phyloP scores from a whole-genome alignment of 2,888 invertebrate genomes.

The Cheilosia pagana region DNA sequence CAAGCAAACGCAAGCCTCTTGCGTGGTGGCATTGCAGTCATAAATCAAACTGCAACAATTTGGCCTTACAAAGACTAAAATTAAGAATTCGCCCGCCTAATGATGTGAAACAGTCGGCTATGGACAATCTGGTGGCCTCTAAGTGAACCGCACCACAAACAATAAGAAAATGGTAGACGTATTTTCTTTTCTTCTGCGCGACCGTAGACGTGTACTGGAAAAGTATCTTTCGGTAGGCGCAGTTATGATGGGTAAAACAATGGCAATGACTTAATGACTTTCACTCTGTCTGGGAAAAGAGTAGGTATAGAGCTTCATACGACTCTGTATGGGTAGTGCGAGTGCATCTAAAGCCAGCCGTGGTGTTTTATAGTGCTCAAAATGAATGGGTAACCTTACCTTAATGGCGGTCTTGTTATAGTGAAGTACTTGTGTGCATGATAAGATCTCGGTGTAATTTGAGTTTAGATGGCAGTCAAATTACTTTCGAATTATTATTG shows the following conservation, averaged over 20 bases:
- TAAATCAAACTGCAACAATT: too few species aligned
- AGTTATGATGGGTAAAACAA: slow-evolving; percentile 21
- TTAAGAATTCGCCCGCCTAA: too few species aligned
- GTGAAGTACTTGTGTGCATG: slow-evolving; percentile 15
- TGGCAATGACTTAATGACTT: slow-evolving; percentile 67
- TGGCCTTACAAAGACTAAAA: too few species aligned
- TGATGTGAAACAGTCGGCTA: too few species aligned
- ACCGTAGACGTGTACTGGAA: slow-evolving; percentile 1
- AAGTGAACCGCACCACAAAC: slow-evolving; percentile 2
- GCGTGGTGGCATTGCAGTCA: too few species aligned
- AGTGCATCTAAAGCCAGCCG: slow-evolving; percentile 41
- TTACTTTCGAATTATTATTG: background rate
- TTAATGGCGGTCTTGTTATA: slow-evolving; percentile 53
- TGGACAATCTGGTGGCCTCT: slow-evolving; percentile 11
- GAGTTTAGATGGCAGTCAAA: background rate
- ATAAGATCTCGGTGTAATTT: background rate
- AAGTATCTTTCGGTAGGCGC: background rate
- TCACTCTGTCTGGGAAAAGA: slow-evolving; percentile 54
- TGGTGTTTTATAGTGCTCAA: slow-evolving; percentile 36
- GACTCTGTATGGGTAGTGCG: slow-evolving; percentile 12
- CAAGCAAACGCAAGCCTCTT: too few species aligned
- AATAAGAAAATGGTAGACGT: slow-evolving; percentile 10
- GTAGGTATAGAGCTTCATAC: background rate
- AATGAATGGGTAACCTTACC: slow-evolving; percentile 13
- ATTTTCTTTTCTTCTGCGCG: slow-evolving; percentile 10